These are phyloP conservation scores for Xiphophorus birchmanni DNA, from an alignment of 2,797 vertebrate genomes.

Conservation along the genomic window DNA sequence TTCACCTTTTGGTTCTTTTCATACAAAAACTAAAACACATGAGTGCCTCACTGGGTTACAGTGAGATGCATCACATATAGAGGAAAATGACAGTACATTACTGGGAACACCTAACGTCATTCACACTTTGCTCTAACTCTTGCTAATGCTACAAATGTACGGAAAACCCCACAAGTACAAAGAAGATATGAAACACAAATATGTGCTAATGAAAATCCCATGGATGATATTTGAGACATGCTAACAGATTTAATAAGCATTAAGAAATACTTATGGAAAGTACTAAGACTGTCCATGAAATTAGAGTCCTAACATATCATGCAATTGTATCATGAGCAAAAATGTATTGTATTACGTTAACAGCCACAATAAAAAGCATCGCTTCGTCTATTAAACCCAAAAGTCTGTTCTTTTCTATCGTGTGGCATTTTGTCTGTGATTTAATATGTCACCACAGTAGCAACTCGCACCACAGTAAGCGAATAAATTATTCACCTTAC, in stretches of 20 bases:
- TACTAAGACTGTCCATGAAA: neutral
- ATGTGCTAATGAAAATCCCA: neutral
- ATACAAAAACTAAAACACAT: slow-evolving; percentile 44
- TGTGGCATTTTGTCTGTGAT: neutral
- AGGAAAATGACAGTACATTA: slow-evolving; percentile 1
- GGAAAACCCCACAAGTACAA: neutral
- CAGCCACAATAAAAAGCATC: neutral
- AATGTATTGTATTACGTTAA: neutral
- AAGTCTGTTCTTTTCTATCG: neutral
- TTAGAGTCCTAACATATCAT: neutral
- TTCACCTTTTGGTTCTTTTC: slow-evolving; percentile 5
- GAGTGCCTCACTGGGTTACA: slow-evolving; percentile 24
- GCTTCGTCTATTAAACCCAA: neutral
- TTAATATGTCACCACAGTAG: neutral
- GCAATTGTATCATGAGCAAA: neutral
- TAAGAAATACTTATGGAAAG: neutral
- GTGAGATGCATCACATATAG: slow-evolving; percentile 25
- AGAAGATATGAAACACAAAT: neutral
- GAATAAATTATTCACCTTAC: neutral
- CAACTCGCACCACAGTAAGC: neutral
- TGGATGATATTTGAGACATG: neutral
- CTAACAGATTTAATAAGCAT: neutral
- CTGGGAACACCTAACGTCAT: slow-evolving; percentile 41
- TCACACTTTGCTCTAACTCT: slow-evolving; percentile 48
- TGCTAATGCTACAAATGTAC: neutral